These are phyloP conservation scores for Talpa occidentalis DNA, from an alignment of 2,113 vertebrate genomes.

Conservation along the genomic window DNA sequence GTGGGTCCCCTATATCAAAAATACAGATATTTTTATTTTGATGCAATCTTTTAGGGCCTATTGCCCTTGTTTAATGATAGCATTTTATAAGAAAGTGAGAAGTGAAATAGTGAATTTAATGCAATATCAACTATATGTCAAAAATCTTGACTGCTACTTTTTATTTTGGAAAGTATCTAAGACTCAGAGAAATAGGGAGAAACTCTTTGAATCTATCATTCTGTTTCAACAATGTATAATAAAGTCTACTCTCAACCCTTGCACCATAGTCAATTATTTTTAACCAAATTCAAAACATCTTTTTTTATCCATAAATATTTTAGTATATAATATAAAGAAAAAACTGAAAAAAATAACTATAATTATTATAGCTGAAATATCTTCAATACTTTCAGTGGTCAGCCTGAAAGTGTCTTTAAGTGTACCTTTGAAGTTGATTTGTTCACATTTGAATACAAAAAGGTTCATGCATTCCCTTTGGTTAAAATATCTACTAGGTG, in stretches of 20 bases:
- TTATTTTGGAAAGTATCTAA: constrained; percentile 3
- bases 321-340: background rate
- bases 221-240: background rate
- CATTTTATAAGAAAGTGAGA: background rate
- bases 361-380: background rate
- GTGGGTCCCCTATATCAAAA: background rate
- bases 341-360: background rate
- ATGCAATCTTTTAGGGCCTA: background rate
- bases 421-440: background rate
- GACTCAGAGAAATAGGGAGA: background rate
- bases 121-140: background rate
- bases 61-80: background rate
- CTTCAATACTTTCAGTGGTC: background rate
- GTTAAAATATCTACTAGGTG: background rate
- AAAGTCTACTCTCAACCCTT: background rate
- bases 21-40: background rate
- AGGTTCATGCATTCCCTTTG: background rate
- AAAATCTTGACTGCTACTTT: background rate
- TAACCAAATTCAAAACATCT: background rate
- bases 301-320: constrained; percentile 19
- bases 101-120: constrained; percentile 16
- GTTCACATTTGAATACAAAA: background rate
- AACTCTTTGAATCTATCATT: background rate
- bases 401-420: background rate
- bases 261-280: background rate